Evolutionary conservation across 2,797 vertebrate species (phyloP).

Genomic region (Hyperoplus lanceolatus): DNA sequence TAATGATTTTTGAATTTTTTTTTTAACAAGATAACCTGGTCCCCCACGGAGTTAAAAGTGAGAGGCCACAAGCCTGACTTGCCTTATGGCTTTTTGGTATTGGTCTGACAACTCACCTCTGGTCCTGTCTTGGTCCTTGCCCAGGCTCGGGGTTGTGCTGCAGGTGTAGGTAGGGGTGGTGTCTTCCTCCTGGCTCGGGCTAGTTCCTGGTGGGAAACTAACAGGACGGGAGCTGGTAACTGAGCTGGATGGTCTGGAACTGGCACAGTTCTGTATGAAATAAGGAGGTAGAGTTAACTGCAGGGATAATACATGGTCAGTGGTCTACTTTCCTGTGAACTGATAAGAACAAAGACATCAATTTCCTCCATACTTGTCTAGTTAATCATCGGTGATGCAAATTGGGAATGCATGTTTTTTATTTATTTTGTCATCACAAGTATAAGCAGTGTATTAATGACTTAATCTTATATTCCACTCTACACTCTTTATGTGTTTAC

Average conservation of each 20-base stretch:
- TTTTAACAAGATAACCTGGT: no score
- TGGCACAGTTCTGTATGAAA: slow-evolving; percentile 82
- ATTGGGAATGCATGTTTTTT: no score
- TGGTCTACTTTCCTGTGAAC: background rate
- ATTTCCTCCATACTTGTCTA: background rate
- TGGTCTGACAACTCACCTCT: slow-evolving; percentile 51
- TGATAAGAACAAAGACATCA: background rate
- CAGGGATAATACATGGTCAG: background rate
- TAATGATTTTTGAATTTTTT: no score
- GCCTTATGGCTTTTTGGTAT: background rate
- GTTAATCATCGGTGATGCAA: background rate
- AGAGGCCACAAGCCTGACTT: background rate
- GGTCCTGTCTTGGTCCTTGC: slow-evolving; percentile 42
- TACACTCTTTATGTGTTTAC: background rate
- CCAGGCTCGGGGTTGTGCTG: slow-evolving; percentile 28
- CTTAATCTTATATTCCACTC: background rate
- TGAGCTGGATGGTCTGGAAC: slow-evolving; percentile 82
- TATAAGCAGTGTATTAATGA: background rate
- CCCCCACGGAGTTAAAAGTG: background rate
- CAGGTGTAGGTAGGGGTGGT: slow-evolving; percentile 43
- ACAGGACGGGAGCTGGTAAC: slow-evolving; percentile 78
- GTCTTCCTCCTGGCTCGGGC: slow-evolving; percentile 71
- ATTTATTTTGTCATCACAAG: background rate
- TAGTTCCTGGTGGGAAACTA: slow-evolving; percentile 73
- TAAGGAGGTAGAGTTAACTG: background rate